phyloP scores from a whole-genome alignment of 2,113 vertebrate species.

The Petrocephalus zakoni region DNA sequence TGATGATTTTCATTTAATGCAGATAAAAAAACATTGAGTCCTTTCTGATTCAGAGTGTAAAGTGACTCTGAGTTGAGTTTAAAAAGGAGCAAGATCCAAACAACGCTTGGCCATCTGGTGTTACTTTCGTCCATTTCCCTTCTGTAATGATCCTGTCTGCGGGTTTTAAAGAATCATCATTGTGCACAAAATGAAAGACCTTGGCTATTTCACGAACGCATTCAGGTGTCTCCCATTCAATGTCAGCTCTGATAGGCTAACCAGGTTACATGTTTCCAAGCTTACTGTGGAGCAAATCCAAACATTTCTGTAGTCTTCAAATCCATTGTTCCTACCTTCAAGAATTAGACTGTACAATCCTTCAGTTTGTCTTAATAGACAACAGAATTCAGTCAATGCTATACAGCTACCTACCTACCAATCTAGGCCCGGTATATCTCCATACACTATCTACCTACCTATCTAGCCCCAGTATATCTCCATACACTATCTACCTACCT shows the following conservation, averaged over 20 bases:
- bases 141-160: conserved; percentile 17
- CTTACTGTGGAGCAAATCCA: not conserved
- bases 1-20: not conserved
- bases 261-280: not conserved
- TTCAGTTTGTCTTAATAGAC: not conserved
- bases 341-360: not conserved
- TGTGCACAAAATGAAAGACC: not conserved
- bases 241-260: conserved; percentile 6
- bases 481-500: not conserved
- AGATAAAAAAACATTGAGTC: not conserved
- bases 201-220: conserved; percentile 14
- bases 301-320: not conserved
- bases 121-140: conserved; percentile 5
- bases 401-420: not conserved
- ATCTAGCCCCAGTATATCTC: not conserved
- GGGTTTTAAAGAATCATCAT: conserved; percentile 4
- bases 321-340: not conserved
- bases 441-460: not conserved
- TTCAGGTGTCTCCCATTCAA: not conserved
- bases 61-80: not conserved
- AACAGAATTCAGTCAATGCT: not conserved
- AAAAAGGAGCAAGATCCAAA: not conserved
- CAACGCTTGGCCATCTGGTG: not conserved
- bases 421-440: not conserved
- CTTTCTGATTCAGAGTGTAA: not conserved